phyloP scores from a whole-genome alignment of 2,888 invertebrate species.

The Sesia bembeciformis region DNA sequence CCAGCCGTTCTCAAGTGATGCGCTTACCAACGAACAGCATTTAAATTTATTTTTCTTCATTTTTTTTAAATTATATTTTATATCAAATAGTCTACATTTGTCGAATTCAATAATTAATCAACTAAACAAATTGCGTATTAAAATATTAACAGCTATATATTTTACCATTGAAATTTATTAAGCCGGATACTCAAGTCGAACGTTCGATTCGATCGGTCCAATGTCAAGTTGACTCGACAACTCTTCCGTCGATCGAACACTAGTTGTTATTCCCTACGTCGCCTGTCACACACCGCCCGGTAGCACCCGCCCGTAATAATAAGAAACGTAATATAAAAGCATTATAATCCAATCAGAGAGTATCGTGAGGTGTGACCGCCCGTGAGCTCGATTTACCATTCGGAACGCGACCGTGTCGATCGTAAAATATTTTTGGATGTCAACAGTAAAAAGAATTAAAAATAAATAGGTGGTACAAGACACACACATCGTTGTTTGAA shows the following conservation, averaged over 20 bases:
- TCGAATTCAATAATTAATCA: no score
- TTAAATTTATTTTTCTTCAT: no score
- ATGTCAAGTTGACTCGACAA: conserved; percentile 29
- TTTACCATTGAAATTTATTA: no score
- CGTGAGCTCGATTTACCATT: conserved; percentile 58
- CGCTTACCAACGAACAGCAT: no score
- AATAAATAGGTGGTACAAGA: conserved; percentile 33
- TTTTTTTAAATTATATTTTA: no score
- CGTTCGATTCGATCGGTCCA: background rate
- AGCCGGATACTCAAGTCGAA: background rate
- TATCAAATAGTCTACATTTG: no score
- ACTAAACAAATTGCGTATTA: no score
- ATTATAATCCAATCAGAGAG: conserved; percentile 72
- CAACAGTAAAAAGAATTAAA: conserved; percentile 50
- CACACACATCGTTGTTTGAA: conserved; percentile 28
- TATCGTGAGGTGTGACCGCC: conserved; percentile 62
- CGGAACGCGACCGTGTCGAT: conserved; percentile 42
- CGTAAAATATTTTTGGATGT: conserved; percentile 62
- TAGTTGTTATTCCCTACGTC: conserved; percentile 59
- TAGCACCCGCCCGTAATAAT: conserved; percentile 61
- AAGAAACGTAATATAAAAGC: conserved; percentile 70
- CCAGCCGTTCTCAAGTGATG: no score
- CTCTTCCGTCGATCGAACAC: conserved; percentile 27
- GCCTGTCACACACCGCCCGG: conserved; percentile 56
- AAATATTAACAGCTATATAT: no score